Percentiles rank a stretch among this genome's conserved stretches.
Evolutionary conservation across 2,113 vertebrate genomes (phyloP).

Genomic region (Pimephales promelas): DNA sequence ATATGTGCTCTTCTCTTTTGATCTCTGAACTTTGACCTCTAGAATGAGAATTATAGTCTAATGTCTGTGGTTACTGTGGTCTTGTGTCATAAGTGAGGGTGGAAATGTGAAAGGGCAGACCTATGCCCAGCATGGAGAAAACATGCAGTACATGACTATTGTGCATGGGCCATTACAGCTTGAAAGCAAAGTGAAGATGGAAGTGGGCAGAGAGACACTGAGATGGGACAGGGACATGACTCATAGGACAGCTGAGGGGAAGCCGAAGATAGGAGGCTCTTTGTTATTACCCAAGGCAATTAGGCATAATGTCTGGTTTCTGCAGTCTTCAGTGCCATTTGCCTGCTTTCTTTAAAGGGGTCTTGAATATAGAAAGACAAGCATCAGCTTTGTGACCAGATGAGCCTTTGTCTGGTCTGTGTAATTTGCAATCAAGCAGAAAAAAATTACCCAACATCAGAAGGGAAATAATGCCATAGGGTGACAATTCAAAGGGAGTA

Average conservation of each 20-base stretch:
- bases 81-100: not conserved
- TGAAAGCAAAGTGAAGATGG: slow-evolving; percentile 7
- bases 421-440: slow-evolving; percentile 49
- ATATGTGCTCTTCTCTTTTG: not conserved
- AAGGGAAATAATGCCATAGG: slow-evolving; percentile 46
- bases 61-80: not conserved
- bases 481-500: slow-evolving; percentile 29
- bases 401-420: slow-evolving; percentile 27
- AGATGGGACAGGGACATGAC: slow-evolving; percentile 34
- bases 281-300: slow-evolving; percentile 50
- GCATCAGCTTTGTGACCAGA: slow-evolving; percentile 51
- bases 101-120: slow-evolving; percentile 18
- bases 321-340: slow-evolving; percentile 11
- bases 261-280: slow-evolving; percentile 38
- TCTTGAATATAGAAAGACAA: slow-evolving; percentile 31
- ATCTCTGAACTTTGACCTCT: slow-evolving; percentile 16
- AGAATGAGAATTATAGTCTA: not conserved
- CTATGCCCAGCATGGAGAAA: not conserved
- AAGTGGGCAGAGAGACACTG: slow-evolving; percentile 8
- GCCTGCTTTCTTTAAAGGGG: slow-evolving; percentile 26
- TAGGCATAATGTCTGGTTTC: slow-evolving; percentile 1
- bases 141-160: slow-evolving; percentile 8
- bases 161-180: slow-evolving; percentile 7
- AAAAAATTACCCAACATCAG: slow-evolving; percentile 33
- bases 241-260: slow-evolving; percentile 40